Evolutionary conservation across 2,113 vertebrate species (phyloP), one percentile per base, ranked within the genome.

Genomic region (Tachysurus vachellii): DNA sequence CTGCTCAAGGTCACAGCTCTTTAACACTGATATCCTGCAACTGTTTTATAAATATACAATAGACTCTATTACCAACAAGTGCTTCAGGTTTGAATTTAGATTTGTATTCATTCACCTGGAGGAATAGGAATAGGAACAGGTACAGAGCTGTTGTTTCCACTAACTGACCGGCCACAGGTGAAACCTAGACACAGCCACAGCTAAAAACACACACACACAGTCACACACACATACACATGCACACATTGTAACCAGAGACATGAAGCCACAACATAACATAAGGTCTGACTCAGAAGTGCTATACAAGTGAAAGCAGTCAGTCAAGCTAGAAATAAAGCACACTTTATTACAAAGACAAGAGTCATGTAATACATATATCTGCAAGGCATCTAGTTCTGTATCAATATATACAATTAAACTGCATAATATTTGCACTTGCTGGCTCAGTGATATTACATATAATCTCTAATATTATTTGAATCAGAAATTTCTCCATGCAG

Each of bases 1-100:
- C 70, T 64, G 21, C 56, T 83, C 44, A 66, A 79, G 84, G 83
- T 88, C 87, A 64, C 61, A 13, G 86, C 23, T 84, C 17, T 64
- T 80, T 5, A 66, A 36, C 31, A 54, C 47, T n/a, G 50, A 80
- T 53, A 86, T 26, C n/a, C 21, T 62, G 44, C 23, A 79, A 61
- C 44, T 61, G 28, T 61, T 61, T 81, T 21, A 21, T 3, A 19
- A 54, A 80, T 7, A 50, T 28, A 31, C 5, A 56, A 11, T 5
- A n/a, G 36, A 12, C 77, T 21, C n/a, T 57, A 11, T 6, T 5
- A 61, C 11, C 5, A 7, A 54, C 3, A 6, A 59, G 5, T 12
- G 54, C 56, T 80, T 59, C 23, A 23, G 42, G 10, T 21, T 42
- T 11, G 3, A 53, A 28, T 28, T 77, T 28, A 10, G 26, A 19